Conservation (phyloP, 64 coral and sea anemone genomes). For the Stylophora pistillata region DNA sequence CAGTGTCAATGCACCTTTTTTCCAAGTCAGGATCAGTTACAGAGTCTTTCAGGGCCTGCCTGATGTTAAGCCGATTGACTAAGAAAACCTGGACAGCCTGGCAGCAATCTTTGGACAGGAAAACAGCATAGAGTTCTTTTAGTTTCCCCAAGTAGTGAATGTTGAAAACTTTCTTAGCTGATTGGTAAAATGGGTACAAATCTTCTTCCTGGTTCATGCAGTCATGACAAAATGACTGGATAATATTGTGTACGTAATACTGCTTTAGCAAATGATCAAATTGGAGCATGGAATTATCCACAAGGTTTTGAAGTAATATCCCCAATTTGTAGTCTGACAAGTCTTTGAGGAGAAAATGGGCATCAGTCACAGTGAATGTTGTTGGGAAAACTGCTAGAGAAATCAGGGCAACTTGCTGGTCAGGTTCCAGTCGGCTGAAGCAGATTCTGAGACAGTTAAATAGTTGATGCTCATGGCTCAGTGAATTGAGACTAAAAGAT, state of each 20-base stretch:
- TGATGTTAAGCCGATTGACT: slow-evolving; percentile 72
- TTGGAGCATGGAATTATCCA: slow-evolving; percentile 87
- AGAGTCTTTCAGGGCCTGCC: slow-evolving; percentile 76
- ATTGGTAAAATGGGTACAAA: slow-evolving; percentile 36
- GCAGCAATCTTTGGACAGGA: slow-evolving; percentile 38
- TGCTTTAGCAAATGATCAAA: slow-evolving; percentile 67
- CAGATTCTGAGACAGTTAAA: slow-evolving; percentile 84
- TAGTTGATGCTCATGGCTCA: slow-evolving; percentile 82
- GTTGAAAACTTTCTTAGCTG: slow-evolving; percentile 76
- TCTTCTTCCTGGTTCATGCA: slow-evolving; percentile 35
- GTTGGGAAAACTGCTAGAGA: slow-evolving; percentile 75
- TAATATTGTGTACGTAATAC: slow-evolving; percentile 76
- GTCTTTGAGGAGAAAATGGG: slow-evolving; percentile 66
- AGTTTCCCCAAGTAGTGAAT: slow-evolving; percentile 69
- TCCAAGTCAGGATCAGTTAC: slow-evolving; percentile 63
- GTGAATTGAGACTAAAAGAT: slow-evolving; percentile 69
- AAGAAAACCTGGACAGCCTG: slow-evolving; percentile 59
- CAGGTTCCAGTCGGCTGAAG: slow-evolving; percentile 65
- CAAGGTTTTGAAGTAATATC: slow-evolving; percentile 72
- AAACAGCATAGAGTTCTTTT: slow-evolving; percentile 58
- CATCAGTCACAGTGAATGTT: slow-evolving; percentile 66
- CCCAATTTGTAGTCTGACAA: slow-evolving; percentile 62
- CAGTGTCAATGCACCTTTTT: slow-evolving; percentile 74
- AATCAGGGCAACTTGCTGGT: slow-evolving; percentile 67
- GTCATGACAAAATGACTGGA: slow-evolving; percentile 83